These are phyloP conservation scores for Origma solitaria DNA, from an alignment of 2,113 vertebrate species.

Conservation along the genomic window DNA sequence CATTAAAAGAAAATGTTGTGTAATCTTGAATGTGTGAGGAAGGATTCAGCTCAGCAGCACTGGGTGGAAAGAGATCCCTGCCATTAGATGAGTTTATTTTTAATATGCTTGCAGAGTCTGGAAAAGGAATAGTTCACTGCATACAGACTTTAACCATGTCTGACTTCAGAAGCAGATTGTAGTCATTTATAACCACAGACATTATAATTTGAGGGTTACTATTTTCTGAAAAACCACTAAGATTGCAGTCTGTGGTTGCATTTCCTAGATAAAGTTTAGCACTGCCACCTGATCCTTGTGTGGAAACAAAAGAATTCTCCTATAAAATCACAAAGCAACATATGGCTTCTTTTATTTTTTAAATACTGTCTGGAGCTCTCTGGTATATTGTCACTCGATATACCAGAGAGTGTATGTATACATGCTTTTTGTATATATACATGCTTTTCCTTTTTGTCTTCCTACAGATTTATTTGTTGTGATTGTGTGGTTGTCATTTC, in stretches of 20 bases:
- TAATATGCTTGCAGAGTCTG: slow-evolving; percentile 14
- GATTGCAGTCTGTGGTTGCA: slow-evolving; percentile 51
- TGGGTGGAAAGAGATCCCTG: background rate
- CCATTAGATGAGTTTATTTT: slow-evolving; percentile 32
- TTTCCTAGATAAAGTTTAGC: slow-evolving; percentile 64
- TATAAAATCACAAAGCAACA: background rate
- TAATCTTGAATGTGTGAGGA: background rate
- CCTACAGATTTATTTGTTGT: background rate
- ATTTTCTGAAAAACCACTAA: slow-evolving; percentile 48
- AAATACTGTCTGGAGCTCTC: background rate
- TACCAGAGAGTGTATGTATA: too few species aligned
- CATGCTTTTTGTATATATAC: too few species aligned
- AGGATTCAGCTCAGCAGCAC: background rate
- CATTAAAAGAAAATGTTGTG: background rate
- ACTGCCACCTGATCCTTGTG: slow-evolving; percentile 57
- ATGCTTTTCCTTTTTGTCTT: background rate
- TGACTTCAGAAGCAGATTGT: slow-evolving; percentile 34
- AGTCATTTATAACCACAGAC: slow-evolving; percentile 58
- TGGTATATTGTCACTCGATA: background rate
- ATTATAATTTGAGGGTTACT: slow-evolving; percentile 64
- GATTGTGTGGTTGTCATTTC: background rate
- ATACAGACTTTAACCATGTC: slow-evolving; percentile 8
- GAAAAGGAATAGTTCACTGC: background rate
- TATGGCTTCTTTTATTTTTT: background rate
- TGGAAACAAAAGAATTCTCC: slow-evolving; percentile 50